Base-by-base conservation (phyloP, 2,888 invertebrate genomes). In the Melipona bicolor region DNA sequence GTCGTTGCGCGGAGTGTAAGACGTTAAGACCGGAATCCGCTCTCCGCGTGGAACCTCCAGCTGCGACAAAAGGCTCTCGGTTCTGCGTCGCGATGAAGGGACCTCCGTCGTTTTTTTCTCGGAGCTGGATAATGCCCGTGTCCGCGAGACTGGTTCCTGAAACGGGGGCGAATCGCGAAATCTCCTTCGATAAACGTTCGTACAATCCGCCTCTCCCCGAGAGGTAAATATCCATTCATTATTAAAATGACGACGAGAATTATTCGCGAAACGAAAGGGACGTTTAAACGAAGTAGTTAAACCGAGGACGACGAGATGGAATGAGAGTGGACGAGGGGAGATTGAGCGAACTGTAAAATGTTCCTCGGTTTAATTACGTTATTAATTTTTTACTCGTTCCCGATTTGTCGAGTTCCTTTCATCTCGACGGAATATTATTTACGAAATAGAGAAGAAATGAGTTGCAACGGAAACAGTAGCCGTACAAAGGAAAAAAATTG, bases 11-110 rank as follows among this genome's bases (percentile, higher is more conserved):
- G 15, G 24, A 21, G 36, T 32, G 24, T 36, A 78, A 73, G 70
- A 76, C 69, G 65, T 76, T 70, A 70, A 68, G 64, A 24, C 19
- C 59, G 6, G 24, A 71, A 71, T 43, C 21, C 43, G 62, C 56
- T 56, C 6, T 71, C 59, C 24, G 19, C 24, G 36, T 43, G 32
- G 56, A 17, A 71, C 43, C 24, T 71, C 3, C 36, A 59, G 27
- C 32, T 32, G 0, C 56, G 27, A 56, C 67, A 59, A 43, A 56
- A 68, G n/a, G 49, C 32, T 27, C 68, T 43, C 43, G 43, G n/a
- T 49, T 67, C 17, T 19, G 43, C 24, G 43, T 59, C 43, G 71
- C 49, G 68, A 27, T 59, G 59, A 59, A 68, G 24, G 27, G 4
- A 21, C 21, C 43, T 21, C 11, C 13, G 13, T 49, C 49, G 17